phyloP scores from a whole-genome alignment of 2,888 invertebrate genomes.

The Epistrophe eligans region DNA sequence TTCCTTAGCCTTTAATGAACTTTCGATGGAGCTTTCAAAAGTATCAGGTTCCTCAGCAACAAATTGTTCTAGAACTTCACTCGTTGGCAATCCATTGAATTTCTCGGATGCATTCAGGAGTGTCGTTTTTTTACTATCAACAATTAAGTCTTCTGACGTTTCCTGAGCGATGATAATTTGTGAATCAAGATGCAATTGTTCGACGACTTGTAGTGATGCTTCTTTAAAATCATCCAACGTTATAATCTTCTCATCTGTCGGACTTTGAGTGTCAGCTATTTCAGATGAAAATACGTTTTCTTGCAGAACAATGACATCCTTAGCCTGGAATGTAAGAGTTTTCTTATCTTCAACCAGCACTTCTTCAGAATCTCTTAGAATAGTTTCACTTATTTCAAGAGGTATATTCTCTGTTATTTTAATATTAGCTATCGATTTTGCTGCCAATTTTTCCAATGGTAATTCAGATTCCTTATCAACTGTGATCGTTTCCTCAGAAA shows the following conservation, averaged over 20 bases:
- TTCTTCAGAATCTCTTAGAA: slow-evolving; percentile 74
- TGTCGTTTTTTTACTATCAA: slow-evolving; percentile 9
- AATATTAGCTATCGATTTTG: slow-evolving; percentile 80
- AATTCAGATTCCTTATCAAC: slow-evolving; percentile 89
- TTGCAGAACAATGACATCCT: slow-evolving; percentile 84
- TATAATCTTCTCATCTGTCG: slow-evolving; percentile 86
- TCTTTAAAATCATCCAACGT: slow-evolving; percentile 85
- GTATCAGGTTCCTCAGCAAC: slow-evolving; percentile 87
- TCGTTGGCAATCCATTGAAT: slow-evolving; percentile 82
- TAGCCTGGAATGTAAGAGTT: slow-evolving; percentile 77
- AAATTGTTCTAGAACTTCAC: slow-evolving; percentile 83
- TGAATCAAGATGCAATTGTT: slow-evolving; percentile 86
- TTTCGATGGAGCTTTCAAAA: slow-evolving; percentile 85
- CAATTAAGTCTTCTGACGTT: slow-evolving; percentile 32
- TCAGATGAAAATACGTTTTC: slow-evolving; percentile 86
- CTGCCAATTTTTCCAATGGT: slow-evolving; percentile 81
- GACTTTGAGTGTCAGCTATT: slow-evolving; percentile 87
- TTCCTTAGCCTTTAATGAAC: slow-evolving; percentile 85
- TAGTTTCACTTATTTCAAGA: slow-evolving; percentile 78
- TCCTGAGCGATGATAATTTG: slow-evolving; percentile 53
- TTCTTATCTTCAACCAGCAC: slow-evolving; percentile 65
- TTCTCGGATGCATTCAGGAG: slow-evolving; percentile 83
- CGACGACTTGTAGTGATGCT: slow-evolving; percentile 86
- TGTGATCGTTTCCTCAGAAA: slow-evolving; percentile 87
- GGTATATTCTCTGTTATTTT: slow-evolving; percentile 82